These are phyloP conservation scores for Drosophila putrida DNA, from an alignment of 2,888 invertebrate species.

Conservation along the genomic window DNA sequence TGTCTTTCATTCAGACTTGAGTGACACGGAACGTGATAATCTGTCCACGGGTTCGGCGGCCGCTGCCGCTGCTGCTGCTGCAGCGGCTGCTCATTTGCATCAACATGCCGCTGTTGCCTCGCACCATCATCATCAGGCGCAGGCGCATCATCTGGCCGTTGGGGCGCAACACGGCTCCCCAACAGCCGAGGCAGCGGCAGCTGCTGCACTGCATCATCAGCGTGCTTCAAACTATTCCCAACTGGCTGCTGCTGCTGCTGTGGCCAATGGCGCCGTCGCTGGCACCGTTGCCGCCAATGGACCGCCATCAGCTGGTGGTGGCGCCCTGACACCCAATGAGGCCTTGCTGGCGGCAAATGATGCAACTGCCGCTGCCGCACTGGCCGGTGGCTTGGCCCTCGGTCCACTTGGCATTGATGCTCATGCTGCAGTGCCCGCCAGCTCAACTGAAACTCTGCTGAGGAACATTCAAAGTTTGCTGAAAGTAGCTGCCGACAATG, in stretches of 20 bases:
- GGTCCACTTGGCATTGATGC: slow-evolving; percentile 84
- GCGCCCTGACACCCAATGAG: slow-evolving; percentile 83
- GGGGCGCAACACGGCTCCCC: slow-evolving; percentile 68
- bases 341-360: slow-evolving; percentile 81
- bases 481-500: slow-evolving; percentile 99
- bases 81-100: slow-evolving; percentile 76
- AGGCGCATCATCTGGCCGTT: slow-evolving; percentile 75
- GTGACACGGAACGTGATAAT: slow-evolving; percentile 85
- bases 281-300: slow-evolving; percentile 81
- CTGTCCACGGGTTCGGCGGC: slow-evolving; percentile 82
- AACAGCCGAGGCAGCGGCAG: slow-evolving; percentile 69
- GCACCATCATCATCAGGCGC: slow-evolving; percentile 48
- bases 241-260: slow-evolving; percentile 89
- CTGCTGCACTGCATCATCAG: slow-evolving; percentile 87
- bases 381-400: slow-evolving; percentile 82
- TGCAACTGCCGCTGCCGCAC: slow-evolving; percentile 81
- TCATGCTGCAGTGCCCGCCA: slow-evolving; percentile 78
- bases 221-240: slow-evolving; percentile 93
- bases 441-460: slow-evolving; percentile 95
- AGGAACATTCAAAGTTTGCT: slow-evolving; percentile 98
- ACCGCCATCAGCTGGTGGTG: slow-evolving; percentile 66
- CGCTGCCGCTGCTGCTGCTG: slow-evolving; percentile 71
- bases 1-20: slow-evolving; percentile 72
- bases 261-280: slow-evolving; percentile 85
- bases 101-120: slow-evolving; percentile 70